A percentile compares a stretch with the other conserved stretches of the same genome.
Conservation (phyloP, 2,113 vertebrate species). For the Oryzias curvinotus region DNA sequence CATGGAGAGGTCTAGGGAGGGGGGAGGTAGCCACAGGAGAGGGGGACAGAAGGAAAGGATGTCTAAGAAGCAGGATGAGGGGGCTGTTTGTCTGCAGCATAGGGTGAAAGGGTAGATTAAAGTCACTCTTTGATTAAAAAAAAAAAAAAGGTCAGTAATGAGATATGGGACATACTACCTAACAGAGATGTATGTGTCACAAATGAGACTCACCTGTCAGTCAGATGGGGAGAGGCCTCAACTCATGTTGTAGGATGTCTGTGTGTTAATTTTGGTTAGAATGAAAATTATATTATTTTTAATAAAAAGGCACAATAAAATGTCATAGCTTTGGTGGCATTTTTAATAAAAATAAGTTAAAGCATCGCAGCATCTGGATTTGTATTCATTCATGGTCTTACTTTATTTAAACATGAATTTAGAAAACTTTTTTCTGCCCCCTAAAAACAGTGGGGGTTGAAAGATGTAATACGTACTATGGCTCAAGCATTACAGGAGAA, state of each 20-base stretch:
- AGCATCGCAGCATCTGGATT: background rate
- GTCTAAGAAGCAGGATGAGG: constrained; percentile 42
- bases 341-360: background rate
- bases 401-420: background rate
- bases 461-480: constrained; percentile 5
- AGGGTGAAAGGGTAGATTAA: constrained; percentile 76
- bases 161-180: constrained; percentile 46
- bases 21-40: constrained; percentile 34
- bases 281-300: too few species aligned
- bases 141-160: constrained; percentile 75
- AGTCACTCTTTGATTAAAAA: constrained; percentile 65
- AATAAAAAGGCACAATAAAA: background rate
- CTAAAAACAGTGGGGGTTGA: background rate
- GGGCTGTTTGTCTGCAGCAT: constrained; percentile 54
- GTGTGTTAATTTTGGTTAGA: background rate
- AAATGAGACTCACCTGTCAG: constrained; percentile 54
- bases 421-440: background rate
- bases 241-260: constrained; percentile 11
- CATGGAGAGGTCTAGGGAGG: constrained; percentile 36
- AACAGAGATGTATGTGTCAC: constrained; percentile 49
- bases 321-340: background rate
- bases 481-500: background rate
- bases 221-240: constrained; percentile 3
- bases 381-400: background rate
- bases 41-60: constrained; percentile 28